phyloP scores from a whole-genome alignment of 2,797 vertebrate species.

The Malacoraja senta region DNA sequence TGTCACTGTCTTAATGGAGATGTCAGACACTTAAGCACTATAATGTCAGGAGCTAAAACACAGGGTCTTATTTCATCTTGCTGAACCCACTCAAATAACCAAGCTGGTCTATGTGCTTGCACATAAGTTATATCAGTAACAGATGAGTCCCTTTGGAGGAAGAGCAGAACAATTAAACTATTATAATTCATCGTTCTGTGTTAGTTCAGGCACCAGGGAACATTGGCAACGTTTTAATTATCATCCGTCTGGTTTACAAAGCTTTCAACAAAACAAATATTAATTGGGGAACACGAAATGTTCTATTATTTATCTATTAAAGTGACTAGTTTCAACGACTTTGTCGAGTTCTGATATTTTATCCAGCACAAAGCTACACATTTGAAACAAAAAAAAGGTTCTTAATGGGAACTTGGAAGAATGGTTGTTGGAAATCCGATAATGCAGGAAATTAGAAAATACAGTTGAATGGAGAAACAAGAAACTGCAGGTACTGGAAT shows the following conservation, averaged over 20 bases:
- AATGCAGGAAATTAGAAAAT: neutral
- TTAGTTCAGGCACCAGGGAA: neutral
- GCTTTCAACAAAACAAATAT: slow-evolving; percentile 15
- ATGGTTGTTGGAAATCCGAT: neutral
- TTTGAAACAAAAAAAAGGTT: neutral
- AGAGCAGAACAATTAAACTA: slow-evolving; percentile 25
- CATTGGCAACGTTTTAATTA: neutral
- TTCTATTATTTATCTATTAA: neutral
- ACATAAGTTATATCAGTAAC: slow-evolving; percentile 2
- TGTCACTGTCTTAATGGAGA: neutral
- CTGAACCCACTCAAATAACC: neutral
- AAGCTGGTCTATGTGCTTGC: neutral
- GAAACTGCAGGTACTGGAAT: too few relatives aligned
- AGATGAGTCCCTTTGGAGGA: neutral
- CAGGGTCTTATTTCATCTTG: slow-evolving; percentile 18
- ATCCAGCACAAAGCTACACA: neutral
- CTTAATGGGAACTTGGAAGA: neutral
- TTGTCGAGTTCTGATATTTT: neutral
- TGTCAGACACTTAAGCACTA: slow-evolving; percentile 11
- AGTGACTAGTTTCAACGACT: neutral
- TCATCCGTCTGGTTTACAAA: neutral
- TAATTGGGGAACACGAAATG: neutral
- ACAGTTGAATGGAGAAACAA: too few relatives aligned
- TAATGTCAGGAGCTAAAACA: slow-evolving; percentile 22
- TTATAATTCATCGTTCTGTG: neutral